Evolutionary conservation across 2,797 vertebrate genomes (phyloP).

Genomic region (Ibycter americanus): DNA sequence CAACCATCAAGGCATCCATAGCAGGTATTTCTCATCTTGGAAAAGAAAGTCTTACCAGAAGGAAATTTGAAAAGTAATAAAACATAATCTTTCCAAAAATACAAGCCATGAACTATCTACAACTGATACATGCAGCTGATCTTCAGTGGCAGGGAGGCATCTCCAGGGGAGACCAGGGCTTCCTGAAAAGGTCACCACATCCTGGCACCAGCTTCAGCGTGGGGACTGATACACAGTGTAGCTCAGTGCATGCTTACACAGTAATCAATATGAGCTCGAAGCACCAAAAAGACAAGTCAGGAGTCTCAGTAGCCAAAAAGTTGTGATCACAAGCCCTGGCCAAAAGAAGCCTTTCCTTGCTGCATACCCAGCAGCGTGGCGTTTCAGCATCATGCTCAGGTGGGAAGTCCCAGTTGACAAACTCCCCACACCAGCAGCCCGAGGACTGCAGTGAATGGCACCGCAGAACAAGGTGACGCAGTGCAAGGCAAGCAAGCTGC

Average conservation of each 20-base stretch:
- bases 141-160: neutral
- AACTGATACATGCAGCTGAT: neutral
- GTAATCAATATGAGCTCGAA: neutral
- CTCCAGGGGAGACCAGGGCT: neutral
- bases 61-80: neutral
- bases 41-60: neutral
- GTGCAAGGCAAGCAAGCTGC: neutral
- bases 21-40: neutral
- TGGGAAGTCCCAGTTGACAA: neutral
- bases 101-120: neutral
- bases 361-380: rapidly evolving
- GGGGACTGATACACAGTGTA: rapidly evolving
- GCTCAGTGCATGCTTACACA: neutral
- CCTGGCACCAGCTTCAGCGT: rapidly evolving
- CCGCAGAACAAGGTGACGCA: rapidly evolving
- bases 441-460: neutral
- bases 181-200: neutral
- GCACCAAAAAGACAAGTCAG: neutral
- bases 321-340: neutral
- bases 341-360: neutral
- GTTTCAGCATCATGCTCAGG: neutral
- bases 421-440: neutral
- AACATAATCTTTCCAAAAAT: neutral
- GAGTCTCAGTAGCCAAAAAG: neutral
- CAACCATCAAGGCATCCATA: neutral